A percentile compares a stretch with the other conserved stretches of the same genome.
These are phyloP conservation scores for Plagodis dolabraria DNA, from an alignment of 2,888 invertebrate species.

Conservation along the genomic window DNA sequence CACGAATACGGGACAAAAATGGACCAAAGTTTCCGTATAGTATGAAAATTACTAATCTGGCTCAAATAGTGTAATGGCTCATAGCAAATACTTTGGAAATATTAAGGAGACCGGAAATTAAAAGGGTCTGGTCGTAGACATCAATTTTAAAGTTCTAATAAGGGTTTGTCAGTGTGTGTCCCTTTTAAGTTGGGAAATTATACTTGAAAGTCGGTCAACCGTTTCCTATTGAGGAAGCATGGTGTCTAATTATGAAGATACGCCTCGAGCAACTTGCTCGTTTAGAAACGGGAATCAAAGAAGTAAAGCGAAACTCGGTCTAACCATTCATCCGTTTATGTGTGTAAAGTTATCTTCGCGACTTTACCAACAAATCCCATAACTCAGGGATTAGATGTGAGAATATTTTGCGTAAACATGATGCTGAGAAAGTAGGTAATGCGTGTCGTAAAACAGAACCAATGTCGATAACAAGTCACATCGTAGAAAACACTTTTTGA, in stretches of 20 bases:
- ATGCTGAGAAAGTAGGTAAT: constrained; percentile 10
- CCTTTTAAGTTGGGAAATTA: neutral
- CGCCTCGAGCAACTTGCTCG: constrained; percentile 15
- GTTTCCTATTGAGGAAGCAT: constrained; percentile 15
- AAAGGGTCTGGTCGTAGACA: constrained; percentile 2
- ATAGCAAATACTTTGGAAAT: constrained; percentile 8
- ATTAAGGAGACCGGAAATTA: constrained; percentile 9
- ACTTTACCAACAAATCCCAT: constrained; percentile 23
- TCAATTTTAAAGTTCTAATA: neutral
- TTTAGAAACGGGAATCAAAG: constrained; percentile 14
- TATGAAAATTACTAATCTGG: neutral
- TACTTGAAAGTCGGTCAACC: constrained; percentile 15
- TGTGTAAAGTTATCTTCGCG: constrained; percentile 9
- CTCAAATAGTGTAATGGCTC: constrained; percentile 4
- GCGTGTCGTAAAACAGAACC: constrained; percentile 12
- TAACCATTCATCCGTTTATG: neutral
- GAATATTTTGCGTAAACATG: constrained; percentile 26
- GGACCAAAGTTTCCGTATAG: constrained; percentile 2
- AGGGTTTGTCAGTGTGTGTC: neutral
- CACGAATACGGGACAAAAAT: constrained; percentile 6
- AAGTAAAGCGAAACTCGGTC: constrained; percentile 14
- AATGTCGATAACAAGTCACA: constrained; percentile 1
- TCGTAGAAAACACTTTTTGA: neutral
- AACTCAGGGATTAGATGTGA: constrained; percentile 18
- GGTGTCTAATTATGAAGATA: constrained; percentile 17